Evolutionary conservation across 1,140 invertebrate genomes (phyloP).

Genomic region (Hylyphantes graminicola): DNA sequence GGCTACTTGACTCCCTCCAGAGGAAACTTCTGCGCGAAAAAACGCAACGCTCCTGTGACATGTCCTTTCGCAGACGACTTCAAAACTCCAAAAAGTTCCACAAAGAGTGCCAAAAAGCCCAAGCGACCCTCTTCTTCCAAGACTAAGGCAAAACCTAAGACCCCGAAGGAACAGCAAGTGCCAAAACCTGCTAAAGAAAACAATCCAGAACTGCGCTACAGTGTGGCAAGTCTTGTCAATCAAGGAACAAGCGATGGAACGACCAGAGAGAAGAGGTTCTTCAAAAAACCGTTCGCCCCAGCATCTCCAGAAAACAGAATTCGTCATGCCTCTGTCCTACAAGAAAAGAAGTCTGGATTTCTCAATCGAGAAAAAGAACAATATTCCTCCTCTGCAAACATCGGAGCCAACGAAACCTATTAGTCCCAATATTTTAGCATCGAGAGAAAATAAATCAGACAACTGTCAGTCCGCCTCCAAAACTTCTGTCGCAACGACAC

Average conservation of each 20-base stretch:
- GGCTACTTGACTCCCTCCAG: constrained; percentile 30
- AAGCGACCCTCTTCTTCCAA: background rate
- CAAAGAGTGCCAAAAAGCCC: background rate
- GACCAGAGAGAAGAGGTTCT: constrained; percentile 13
- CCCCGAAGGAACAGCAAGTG: background rate
- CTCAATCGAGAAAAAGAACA: background rate
- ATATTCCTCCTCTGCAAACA: background rate
- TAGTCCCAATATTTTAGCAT: no score
- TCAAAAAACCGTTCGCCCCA: constrained; percentile 30
- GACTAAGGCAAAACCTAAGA: background rate
- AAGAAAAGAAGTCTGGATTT: constrained; percentile 20
- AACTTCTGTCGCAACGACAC: no score
- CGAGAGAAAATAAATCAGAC: no score
- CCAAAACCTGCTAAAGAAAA: background rate
- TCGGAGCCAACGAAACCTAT: background rate
- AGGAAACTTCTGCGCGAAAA: constrained; percentile 36
- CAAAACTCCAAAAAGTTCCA: background rate
- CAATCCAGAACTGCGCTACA: background rate
- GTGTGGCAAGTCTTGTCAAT: background rate
- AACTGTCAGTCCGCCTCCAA: no score
- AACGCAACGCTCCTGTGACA: background rate
- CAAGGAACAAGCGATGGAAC: background rate
- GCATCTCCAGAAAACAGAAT: constrained; percentile 28
- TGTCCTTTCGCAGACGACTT: background rate
- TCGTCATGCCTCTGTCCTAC: background rate